A percentile compares a stretch with the other conserved stretches of the same genome.
Conservation (phyloP, 2,888 invertebrate genomes). For the Eucriotettix oculatus region DNA sequence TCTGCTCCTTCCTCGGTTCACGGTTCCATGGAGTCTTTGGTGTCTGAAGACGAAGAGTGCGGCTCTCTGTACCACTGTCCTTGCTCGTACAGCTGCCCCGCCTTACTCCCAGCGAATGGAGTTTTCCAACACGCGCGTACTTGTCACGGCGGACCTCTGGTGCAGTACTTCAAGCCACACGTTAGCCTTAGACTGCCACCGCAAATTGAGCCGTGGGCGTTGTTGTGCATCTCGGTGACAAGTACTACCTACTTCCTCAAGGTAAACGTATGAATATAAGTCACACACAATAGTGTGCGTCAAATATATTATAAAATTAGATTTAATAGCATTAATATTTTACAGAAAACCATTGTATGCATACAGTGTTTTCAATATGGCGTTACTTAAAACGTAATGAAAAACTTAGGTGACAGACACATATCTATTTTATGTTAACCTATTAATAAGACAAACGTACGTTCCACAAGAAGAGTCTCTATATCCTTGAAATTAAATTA, state of each 20-base stretch:
- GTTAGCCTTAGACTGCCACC: slow-evolving; percentile 18
- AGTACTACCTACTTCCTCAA: slow-evolving; percentile 20
- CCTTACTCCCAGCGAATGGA: slow-evolving; percentile 17
- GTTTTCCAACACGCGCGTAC: slow-evolving; percentile 22
- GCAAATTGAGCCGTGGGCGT: slow-evolving; percentile 11
- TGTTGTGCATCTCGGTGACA: too few species aligned
- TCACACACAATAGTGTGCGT: too few species aligned
- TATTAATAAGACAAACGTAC: too few species aligned
- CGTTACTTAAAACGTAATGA: too few species aligned
- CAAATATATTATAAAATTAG: too few species aligned
- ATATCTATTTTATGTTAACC: too few species aligned
- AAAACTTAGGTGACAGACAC: too few species aligned
- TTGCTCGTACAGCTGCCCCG: slow-evolving; percentile 18
- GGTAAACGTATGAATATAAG: slow-evolving; percentile 5
- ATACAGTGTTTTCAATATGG: too few species aligned
- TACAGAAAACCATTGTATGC: too few species aligned
- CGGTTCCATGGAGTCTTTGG: slow-evolving; percentile 22
- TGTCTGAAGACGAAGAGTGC: slow-evolving; percentile 9
- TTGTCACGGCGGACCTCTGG: slow-evolving; percentile 22
- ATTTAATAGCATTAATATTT: too few species aligned
- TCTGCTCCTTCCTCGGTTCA: slow-evolving; percentile 19
- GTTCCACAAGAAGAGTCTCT: too few species aligned
- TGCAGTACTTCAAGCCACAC: slow-evolving; percentile 23
- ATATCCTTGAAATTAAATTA: too few species aligned
- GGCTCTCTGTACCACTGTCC: slow-evolving; percentile 20